Base-by-base conservation (phyloP, 2,113 vertebrate species). In the Polypterus senegalus region DNA sequence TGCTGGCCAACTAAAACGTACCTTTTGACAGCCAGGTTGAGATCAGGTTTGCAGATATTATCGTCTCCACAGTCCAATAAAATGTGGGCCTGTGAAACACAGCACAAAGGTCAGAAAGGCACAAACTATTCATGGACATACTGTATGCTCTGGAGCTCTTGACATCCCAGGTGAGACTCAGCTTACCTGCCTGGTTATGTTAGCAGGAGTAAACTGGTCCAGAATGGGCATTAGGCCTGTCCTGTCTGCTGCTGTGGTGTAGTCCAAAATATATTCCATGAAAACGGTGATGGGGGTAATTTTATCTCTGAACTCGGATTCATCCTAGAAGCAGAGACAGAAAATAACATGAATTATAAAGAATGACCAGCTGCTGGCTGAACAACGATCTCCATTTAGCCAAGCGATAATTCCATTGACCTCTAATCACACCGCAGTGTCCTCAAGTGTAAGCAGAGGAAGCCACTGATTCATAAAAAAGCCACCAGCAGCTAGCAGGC, bases 31-130 rank as follows among this genome's bases (percentile, higher is more conserved):
- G 87, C 77, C 65, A 98, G 74, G 71, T 70, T 85, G 70, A 99
- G 79, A 71, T 94, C 89, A 9, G 96, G 96, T 66, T 89, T 94
- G 70, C 96, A 99, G 74, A 99, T 74, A 70, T 98, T 98, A 69
- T 99, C 95, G 0, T 91, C 88, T 3, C 96, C 96, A 71, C 96
- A 99, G 63, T 99, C 96, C 76, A 99, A 70, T 4, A 99, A 79
- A 74, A 98, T 95, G 67, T 97, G 92, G 59, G 91, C 92, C 94
- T 97, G 67, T 48, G 47, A 47, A n/a, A 7, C 8, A 46, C 47
- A 52, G 51, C 49, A 51, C 9, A 51, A 51, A 51, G 9, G 27
- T 27, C 27, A 27, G 27, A 27, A 27, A 27, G 27, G 27, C 27
- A 1, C 27, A 27, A 2, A 27, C 1, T 27, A 27, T 2, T 27